phyloP scores from a whole-genome alignment of 1,140 invertebrate genomes.

The Rhagoletis zephyria region DNA sequence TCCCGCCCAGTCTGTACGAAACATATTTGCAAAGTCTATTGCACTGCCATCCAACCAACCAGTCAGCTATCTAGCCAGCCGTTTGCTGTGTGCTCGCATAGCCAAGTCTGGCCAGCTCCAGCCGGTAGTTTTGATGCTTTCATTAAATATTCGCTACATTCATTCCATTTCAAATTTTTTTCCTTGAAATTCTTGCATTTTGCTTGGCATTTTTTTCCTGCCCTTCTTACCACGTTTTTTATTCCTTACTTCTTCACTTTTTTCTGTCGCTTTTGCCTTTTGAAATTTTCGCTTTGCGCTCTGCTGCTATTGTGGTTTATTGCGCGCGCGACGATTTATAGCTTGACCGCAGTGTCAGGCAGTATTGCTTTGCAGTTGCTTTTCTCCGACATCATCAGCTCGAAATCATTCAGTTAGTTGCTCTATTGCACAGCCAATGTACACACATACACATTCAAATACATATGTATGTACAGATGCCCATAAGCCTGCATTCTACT shows the following conservation, averaged over 20 bases:
- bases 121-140: conserved; percentile 32
- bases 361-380: conserved; percentile 19
- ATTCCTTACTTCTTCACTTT: not conserved
- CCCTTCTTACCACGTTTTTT: not conserved
- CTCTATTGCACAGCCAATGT: not conserved
- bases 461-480: not conserved
- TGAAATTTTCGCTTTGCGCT: not conserved
- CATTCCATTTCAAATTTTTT: conserved; percentile 18
- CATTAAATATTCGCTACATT: conserved; percentile 36
- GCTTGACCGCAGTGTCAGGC: conserved; percentile 45
- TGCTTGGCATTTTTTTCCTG: not conserved
- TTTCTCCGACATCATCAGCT: conserved; percentile 30
- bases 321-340: conserved; percentile 43
- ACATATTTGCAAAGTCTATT: not conserved
- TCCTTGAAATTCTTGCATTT: not conserved
- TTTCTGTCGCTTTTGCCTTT: not conserved
- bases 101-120: not conserved
- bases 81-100: too few species aligned
- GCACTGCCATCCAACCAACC: not conserved
- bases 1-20: too few species aligned
- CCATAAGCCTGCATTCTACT: not conserved
- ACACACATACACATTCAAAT: not conserved
- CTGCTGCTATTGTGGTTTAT: conserved; percentile 35
- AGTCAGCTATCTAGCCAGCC: too few species aligned
- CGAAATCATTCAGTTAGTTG: conserved; percentile 42